Base-by-base conservation (phyloP, 2,888 invertebrate genomes). In the Selenia dentaria region DNA sequence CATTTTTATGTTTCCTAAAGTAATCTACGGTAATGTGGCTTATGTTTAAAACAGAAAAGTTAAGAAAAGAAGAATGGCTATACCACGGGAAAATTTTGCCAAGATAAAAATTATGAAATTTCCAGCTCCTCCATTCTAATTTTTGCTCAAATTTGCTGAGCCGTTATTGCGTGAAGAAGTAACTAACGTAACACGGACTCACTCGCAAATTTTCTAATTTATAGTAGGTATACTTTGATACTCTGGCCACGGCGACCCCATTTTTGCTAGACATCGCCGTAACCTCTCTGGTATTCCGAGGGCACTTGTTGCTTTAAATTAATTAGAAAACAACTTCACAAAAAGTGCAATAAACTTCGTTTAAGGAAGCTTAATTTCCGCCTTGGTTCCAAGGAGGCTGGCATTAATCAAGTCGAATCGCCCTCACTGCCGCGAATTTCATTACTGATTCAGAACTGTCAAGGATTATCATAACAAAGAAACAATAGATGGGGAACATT, bases 291-390 rank as follows among this genome's bases (percentile, higher is more conserved):
- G 38, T 60, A 61, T 63, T 64, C 67, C 69, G 55, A 54, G 61
- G 67, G 67, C 69, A 83, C 85, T 84, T 85, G 83, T 86, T 83
- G 84, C 85, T 79, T 62, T 59, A 74, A 79, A 86, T 81, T 85
- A 84, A 82, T 83, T 82, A 82, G 74, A 70, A 76, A 79, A 79
- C 80, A 82, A 83, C 79, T 79, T 81, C 79, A 79, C 80, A 85
- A 84, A 85, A 84, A 83, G 67, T 84, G 83, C 79, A 81, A 83
- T 84, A 81, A 81, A 80, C 72, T 82, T 80, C 72, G 75, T 76
- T 53, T 80, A 77, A 77, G 77, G 79, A 75, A 79, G 79, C 79
- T 80, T 81, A 80, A 85, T 85, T 83, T 81, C 79, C 79, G 74
- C 62, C 66, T 65, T 67, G 67, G 67, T 69, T 71, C 71, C 67